These are phyloP conservation scores for Sycophila sp. DNA, from an alignment of 1,140 invertebrate species.

Conservation along the genomic window DNA sequence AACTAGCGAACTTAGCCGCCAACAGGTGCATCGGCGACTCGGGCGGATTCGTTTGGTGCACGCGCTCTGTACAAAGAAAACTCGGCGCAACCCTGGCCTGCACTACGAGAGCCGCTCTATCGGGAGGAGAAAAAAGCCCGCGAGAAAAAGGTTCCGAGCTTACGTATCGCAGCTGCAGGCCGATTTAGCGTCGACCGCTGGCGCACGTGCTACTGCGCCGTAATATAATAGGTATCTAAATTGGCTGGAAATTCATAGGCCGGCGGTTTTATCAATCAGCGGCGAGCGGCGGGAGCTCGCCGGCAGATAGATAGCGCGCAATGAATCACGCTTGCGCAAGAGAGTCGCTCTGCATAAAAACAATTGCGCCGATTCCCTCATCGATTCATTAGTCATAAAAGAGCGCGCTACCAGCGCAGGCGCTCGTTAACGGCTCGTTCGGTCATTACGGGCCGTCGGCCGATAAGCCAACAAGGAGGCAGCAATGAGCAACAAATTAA, in stretches of 20 bases:
- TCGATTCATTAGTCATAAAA: constrained; percentile 25
- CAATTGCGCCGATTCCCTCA: neutral
- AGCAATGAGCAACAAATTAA: constrained; percentile 13
- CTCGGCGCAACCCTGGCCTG: too few species aligned
- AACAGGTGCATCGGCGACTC: too few species aligned
- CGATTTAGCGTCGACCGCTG: too few species aligned
- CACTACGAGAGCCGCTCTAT: too few species aligned
- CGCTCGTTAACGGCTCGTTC: neutral
- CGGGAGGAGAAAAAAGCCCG: too few species aligned
- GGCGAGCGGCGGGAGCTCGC: neutral
- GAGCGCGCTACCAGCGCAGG: neutral
- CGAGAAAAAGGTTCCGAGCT: too few species aligned
- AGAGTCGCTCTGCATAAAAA: neutral
- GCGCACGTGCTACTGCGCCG: neutral
- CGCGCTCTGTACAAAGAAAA: too few species aligned
- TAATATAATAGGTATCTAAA: constrained; percentile 13
- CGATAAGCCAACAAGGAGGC: too few species aligned
- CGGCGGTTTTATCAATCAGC: constrained; percentile 7
- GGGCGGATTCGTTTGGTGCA: too few species aligned
- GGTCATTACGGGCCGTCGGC: too few species aligned
- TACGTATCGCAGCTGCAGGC: neutral
- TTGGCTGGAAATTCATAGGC: neutral
- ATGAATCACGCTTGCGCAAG: constrained; percentile 22
- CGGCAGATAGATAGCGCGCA: neutral
- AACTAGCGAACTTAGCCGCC: too few species aligned